Conservation (phyloP, 2,888 invertebrate species). For the Bellardia pandia region DNA sequence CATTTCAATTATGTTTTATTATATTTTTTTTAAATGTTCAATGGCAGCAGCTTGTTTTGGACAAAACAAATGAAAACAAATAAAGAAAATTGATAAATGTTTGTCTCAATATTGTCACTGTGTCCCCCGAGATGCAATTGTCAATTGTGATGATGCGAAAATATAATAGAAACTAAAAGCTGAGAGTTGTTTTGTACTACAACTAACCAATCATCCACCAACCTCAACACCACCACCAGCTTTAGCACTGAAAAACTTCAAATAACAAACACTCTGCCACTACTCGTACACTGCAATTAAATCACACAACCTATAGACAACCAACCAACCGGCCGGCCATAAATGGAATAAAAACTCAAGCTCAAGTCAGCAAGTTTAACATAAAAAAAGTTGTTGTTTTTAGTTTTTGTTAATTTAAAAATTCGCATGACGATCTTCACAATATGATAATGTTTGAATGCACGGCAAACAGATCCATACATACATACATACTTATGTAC, state of each 20-base stretch:
- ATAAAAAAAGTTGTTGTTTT: constrained; percentile 27
- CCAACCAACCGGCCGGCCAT: constrained; percentile 6
- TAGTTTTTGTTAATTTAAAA: constrained; percentile 45
- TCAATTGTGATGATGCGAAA: constrained; percentile 56
- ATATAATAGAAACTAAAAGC: constrained; percentile 14
- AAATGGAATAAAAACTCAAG: constrained; percentile 38
- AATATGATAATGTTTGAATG: constrained; percentile 56
- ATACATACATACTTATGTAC: too few relatives aligned
- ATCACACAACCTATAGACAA: constrained; percentile 41
- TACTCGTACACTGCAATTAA: constrained; percentile 16
- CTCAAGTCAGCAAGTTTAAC: constrained; percentile 22
- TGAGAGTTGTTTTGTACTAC: constrained; percentile 22
- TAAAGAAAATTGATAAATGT: constrained; percentile 53
- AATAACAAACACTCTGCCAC: background rate
- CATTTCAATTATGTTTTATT: constrained; percentile 64
- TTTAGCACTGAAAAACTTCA: background rate
- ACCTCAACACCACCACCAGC: constrained; percentile 26
- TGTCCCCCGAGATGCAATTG: constrained; percentile 55
- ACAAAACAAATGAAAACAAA: constrained; percentile 51
- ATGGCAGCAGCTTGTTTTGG: constrained; percentile 59
- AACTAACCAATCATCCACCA: constrained; percentile 10
- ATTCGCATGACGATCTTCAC: constrained; percentile 68
- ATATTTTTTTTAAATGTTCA: constrained; percentile 41
- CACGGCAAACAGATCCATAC: constrained; percentile 10
- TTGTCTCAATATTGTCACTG: constrained; percentile 51